These are phyloP conservation scores for Rhagonycha fulva DNA, from an alignment of 2,888 invertebrate genomes.

Conservation along the genomic window DNA sequence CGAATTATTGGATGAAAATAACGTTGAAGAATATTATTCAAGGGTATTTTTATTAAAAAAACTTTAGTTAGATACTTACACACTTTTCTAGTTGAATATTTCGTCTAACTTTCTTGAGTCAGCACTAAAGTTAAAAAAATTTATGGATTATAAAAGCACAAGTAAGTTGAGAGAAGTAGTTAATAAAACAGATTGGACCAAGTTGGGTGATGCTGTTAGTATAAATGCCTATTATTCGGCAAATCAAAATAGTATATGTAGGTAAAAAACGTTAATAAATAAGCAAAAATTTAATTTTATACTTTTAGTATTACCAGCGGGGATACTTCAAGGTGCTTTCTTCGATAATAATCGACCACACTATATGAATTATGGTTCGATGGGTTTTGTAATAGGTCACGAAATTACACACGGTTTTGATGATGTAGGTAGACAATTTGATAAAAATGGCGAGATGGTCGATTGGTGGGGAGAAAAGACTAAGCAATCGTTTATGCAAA, in stretches of 20 bases:
- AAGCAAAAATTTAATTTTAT: background rate
- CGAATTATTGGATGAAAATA: slow-evolving; percentile 64
- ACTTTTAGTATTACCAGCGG: slow-evolving; percentile 81
- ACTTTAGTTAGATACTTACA: slow-evolving; percentile 30
- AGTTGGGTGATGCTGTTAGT: slow-evolving; percentile 56
- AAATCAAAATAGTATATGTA: slow-evolving; percentile 61
- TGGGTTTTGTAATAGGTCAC: slow-evolving; percentile 84
- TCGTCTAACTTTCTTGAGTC: slow-evolving; percentile 29
- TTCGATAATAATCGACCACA: slow-evolving; percentile 81
- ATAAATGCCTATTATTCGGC: slow-evolving; percentile 62
- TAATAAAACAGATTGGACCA: slow-evolving; percentile 60
- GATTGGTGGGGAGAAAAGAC: slow-evolving; percentile 21
- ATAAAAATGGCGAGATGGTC: slow-evolving; percentile 16
- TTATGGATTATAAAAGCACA: slow-evolving; percentile 57
- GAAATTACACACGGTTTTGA: slow-evolving; percentile 87
- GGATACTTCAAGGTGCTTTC: slow-evolving; percentile 84
- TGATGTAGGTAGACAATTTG: slow-evolving; percentile 23
- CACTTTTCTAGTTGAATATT: slow-evolving; percentile 51
- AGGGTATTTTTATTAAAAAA: slow-evolving; percentile 57
- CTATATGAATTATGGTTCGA: slow-evolving; percentile 85
- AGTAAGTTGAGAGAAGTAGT: slow-evolving; percentile 59
- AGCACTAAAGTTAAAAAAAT: slow-evolving; percentile 33
- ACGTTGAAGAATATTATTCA: slow-evolving; percentile 67
- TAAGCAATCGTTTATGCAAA: background rate
- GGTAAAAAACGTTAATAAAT: slow-evolving; percentile 37